Evolutionary conservation across 2,113 vertebrate genomes (phyloP), one percentile per base, ranked within the genome.

Genomic region (Fulmarus glacialis): DNA sequence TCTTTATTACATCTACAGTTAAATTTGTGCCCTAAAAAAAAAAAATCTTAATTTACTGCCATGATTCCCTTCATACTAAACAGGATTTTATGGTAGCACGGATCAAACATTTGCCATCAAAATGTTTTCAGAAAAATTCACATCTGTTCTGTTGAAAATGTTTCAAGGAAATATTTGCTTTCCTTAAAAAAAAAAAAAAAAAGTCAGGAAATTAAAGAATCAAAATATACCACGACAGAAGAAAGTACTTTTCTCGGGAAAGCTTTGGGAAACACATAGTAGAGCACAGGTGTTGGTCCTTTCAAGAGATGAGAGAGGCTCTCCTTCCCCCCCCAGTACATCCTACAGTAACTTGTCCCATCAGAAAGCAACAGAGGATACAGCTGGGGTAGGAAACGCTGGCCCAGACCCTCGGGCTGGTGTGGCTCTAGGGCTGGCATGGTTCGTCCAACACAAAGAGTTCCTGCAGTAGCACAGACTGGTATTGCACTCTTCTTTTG

Each of bases 1-100:
- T 95, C 71, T 63, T 89, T 92, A 66, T 87, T 95, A 96, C 47
- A 83, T 83, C 93, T 94, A 92, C 79, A 84, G 80, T 96, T 94
- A 97, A 95, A 97, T 95, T 88, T 64, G 38, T 79, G 71, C 29
- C 74, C 56, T 67, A 70, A 87, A 75, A 88, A 95, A 42, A 79
- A 24, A 13, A n/a, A 32, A 9, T 43, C 56, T 81, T 56, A 59
- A 84, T n/a, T 77, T 82, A 79, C 73, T 80, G 45, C 45, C 71
- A 32, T 38, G 5, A 82, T 67, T 81, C 62, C 64, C 74, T 95
- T 92, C 30, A 4, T 48, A 85, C 84, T 93, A 89, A 89, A 59
- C 96, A 94, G 72, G 15, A 48, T 66, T 80, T 95, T 81, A 40
- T 24, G 12, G 19, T 60, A 82, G 43, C 30, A 75, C 0, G 12